Conservation (phyloP, 1,140 invertebrate species). For the Bombus polaris region DNA sequence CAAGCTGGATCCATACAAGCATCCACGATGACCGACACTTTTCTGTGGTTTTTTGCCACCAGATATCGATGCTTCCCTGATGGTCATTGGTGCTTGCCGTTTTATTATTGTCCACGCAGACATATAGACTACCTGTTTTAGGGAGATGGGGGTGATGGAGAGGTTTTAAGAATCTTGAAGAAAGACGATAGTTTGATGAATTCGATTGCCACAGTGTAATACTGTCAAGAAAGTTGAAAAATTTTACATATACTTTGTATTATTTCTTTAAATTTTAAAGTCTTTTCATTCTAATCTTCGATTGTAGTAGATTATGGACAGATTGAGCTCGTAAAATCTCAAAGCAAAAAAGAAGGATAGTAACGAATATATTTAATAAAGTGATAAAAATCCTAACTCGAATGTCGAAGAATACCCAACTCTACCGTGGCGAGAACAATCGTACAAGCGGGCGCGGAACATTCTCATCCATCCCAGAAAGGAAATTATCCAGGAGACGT, state of each 20-base stretch:
- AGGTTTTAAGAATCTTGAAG: not conserved
- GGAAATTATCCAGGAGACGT: constrained; percentile 71
- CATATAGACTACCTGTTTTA: constrained; percentile 10
- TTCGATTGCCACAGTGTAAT: too few relatives aligned
- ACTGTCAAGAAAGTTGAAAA: not conserved
- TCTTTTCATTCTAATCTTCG: not conserved
- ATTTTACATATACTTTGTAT: not conserved
- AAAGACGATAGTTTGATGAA: too few relatives aligned
- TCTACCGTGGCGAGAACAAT: not conserved
- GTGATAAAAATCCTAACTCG: not conserved
- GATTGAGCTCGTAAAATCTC: not conserved
- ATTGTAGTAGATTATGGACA: not conserved
- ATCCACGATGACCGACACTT: constrained; percentile 8
- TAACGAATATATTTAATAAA: not conserved
- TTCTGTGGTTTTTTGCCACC: constrained; percentile 6
- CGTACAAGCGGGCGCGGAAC: constrained; percentile 7
- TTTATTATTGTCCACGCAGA: not conserved
- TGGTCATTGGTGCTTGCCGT: not conserved
- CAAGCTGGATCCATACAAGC: not conserved
- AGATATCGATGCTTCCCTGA: not conserved
- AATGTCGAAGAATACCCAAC: not conserved
- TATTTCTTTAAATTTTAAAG: not conserved
- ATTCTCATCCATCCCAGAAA: constrained; percentile 55
- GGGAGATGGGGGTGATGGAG: not conserved
- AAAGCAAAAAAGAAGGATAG: not conserved